Base-by-base conservation (phyloP, 2,113 vertebrate genomes). In the Corythornis vintsioides region DNA sequence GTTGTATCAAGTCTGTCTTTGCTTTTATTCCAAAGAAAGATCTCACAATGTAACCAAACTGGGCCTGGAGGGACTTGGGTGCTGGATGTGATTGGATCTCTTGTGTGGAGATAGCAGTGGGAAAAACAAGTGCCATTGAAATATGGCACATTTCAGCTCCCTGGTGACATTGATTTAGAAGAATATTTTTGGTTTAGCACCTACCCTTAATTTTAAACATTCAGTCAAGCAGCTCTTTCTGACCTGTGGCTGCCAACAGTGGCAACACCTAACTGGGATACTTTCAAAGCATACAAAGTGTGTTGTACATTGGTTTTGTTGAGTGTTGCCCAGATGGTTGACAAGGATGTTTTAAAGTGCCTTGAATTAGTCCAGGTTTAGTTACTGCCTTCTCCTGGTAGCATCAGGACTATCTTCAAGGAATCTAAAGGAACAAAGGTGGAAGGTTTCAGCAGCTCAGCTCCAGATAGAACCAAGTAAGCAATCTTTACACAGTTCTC, bases 61-160 rank as follows among this genome's bases (percentile, higher is more conserved):
- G 28, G 26, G 24, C 4, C 21, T 88, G 65, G 21, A 80, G 33
- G 16, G 6, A 5, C 33, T 26, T 53, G 38, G 55, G 22, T 2
- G 4, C 0, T 2, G 28, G 7, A 6, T 11, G 9, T 1, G 2
- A 31, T 78, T 61, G 22, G 13, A 11, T 79, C 63, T 86, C 22
- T 12, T 72, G 35, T 21, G 8, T 28, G 20, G 57, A 61, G 8
- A 28, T 5, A 76, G 59, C 24, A 43, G 35, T 69, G 53, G 7
- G 14, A 43, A 82, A 73, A 29, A 6, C 11, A 64, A 19, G 8
- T 45, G 21, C 13, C 2, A 4, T 28, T 83, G 60, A 43, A 83
- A 64, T 57, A 28, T 50, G 64, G 4, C 2, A 2, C 2, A 2
- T 61, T 75, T 72, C 61, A 86, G 9, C n/a, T 82, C 61, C 12